phyloP scores from a whole-genome alignment of 2,113 vertebrate genomes.

The Ranitomeya variabilis region DNA sequence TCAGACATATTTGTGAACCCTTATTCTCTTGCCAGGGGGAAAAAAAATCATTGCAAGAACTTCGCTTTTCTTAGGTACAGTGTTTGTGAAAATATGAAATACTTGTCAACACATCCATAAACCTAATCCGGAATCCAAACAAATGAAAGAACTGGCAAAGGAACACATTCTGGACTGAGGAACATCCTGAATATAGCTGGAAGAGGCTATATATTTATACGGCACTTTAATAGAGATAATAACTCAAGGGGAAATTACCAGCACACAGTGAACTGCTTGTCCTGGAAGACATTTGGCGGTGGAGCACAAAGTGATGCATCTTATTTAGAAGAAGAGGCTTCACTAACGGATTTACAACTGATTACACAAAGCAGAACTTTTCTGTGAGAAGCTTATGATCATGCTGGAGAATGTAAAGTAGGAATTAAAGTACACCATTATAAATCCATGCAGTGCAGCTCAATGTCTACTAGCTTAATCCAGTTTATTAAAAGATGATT shows the following conservation, averaged over 20 bases:
- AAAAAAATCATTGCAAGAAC: not conserved
- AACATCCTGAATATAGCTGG: slow-evolving; percentile 8
- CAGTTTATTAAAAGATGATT: not conserved
- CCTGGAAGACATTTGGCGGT: slow-evolving; percentile 25
- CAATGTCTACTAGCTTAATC: not conserved
- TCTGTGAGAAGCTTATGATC: slow-evolving; percentile 14
- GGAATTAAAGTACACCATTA: not conserved
- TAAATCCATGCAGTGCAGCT: slow-evolving; percentile 7
- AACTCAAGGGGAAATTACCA: slow-evolving; percentile 42
- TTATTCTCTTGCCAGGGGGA: not conserved
- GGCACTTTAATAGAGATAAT: slow-evolving; percentile 46
- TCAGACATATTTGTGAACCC: not conserved
- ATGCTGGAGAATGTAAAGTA: not conserved
- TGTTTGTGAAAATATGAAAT: slow-evolving; percentile 17
- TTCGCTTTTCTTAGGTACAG: slow-evolving; percentile 12
- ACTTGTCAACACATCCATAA: slow-evolving; percentile 10
- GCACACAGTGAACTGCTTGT: not conserved
- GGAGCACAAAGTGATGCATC: not conserved
- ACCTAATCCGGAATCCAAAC: slow-evolving; percentile 15
- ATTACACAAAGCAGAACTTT: slow-evolving; percentile 21
- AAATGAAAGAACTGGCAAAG: slow-evolving; percentile 30
- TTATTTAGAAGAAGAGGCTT: slow-evolving; percentile 27
- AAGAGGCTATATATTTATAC: slow-evolving; percentile 31
- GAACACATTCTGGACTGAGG: not conserved
- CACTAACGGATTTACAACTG: slow-evolving; percentile 28